A percentile compares a stretch with the other conserved stretches of the same genome.
phyloP scores from a whole-genome alignment of 2,113 vertebrate species.

The Fregata magnificens region DNA sequence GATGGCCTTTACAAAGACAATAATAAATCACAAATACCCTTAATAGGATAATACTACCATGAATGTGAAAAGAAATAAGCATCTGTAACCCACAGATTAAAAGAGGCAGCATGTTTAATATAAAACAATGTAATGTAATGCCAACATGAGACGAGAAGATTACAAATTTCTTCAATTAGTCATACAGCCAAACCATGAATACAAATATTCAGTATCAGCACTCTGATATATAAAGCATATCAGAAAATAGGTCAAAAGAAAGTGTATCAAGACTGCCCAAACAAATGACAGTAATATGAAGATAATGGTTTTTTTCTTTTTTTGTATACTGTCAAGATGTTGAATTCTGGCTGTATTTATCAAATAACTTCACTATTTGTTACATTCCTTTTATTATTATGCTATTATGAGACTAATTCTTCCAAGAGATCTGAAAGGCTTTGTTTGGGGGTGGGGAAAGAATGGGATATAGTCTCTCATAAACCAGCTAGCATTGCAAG shows the following conservation, averaged over 20 bases:
- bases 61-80: constrained; percentile 25
- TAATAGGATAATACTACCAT: constrained; percentile 55
- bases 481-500: background rate
- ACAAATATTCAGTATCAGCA: constrained; percentile 32
- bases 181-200: constrained; percentile 55
- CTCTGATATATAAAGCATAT: background rate
- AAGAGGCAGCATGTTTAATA: constrained; percentile 54
- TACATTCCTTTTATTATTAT: background rate
- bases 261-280: background rate
- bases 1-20: constrained; percentile 6
- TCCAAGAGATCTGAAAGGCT: background rate
- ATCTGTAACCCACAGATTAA: constrained; percentile 60
- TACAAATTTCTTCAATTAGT: constrained; percentile 67
- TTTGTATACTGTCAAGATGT: background rate
- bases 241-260: constrained; percentile 53
- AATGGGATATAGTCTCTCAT: background rate
- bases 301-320: background rate
- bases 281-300: background rate
- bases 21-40: constrained; percentile 36
- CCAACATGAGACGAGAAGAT: constrained; percentile 42
- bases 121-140: constrained; percentile 47
- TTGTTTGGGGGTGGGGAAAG: background rate
- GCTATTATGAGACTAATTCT: background rate
- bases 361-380: background rate
- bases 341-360: background rate